phyloP scores from a whole-genome alignment of 2,888 invertebrate species.

The Xanthorhoe designata region DNA sequence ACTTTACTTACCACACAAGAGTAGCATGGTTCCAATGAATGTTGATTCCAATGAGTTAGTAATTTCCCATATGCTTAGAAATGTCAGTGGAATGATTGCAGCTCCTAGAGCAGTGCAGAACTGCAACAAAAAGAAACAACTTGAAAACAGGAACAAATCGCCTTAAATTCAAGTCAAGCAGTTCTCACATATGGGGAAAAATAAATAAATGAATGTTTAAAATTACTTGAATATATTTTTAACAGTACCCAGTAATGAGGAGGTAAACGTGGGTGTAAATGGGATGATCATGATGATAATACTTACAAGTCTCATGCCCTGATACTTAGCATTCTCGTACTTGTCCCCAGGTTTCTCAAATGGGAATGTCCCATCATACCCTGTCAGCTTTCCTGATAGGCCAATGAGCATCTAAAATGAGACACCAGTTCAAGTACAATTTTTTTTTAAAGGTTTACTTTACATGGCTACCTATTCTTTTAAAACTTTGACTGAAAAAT shows the following conservation, averaged over 20 bases:
- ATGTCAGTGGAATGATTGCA: constrained; percentile 93
- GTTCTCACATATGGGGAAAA: too few relatives aligned
- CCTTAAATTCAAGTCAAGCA: too few relatives aligned
- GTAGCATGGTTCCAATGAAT: constrained; percentile 90
- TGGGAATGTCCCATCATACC: constrained; percentile 97
- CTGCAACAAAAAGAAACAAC: constrained; percentile 81
- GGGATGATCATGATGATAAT: too few relatives aligned
- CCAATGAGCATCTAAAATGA: constrained; percentile 95
- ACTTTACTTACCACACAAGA: constrained; percentile 91
- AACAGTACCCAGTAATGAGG: too few relatives aligned
- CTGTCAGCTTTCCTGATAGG: constrained; percentile 94
- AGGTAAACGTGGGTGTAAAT: too few relatives aligned
- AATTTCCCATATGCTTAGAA: constrained; percentile 95
- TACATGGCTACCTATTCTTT: too few relatives aligned
- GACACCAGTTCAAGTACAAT: background rate
- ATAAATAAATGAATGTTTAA: too few relatives aligned
- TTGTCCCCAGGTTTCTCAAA: constrained; percentile 98
- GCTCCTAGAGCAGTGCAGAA: constrained; percentile 96
- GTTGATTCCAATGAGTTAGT: constrained; percentile 93
- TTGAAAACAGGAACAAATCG: background rate
- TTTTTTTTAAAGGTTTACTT: too few relatives aligned
- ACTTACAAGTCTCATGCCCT: constrained; percentile 96
- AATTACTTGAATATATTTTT: too few relatives aligned
- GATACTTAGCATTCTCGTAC: constrained; percentile 94
- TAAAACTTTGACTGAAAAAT: too few relatives aligned